Percentiles rank a stretch among this genome's conserved stretches.
These are phyloP conservation scores for Bubo blakistoni DNA, from an alignment of 2,113 vertebrate genomes.

Conservation along the genomic window DNA sequence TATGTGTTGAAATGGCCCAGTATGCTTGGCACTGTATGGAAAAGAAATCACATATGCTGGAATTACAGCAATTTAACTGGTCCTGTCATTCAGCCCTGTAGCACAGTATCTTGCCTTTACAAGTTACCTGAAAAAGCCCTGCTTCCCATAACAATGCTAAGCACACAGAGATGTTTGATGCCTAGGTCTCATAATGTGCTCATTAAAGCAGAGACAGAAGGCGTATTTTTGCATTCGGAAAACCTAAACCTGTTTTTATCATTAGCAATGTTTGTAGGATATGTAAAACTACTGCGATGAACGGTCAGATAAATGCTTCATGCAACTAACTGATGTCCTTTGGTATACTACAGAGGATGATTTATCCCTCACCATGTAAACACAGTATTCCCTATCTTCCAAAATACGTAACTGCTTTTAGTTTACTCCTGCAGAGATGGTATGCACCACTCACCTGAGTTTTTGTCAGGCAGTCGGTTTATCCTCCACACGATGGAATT, in stretches of 20 bases:
- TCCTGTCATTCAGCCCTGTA: not conserved
- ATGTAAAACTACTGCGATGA: not conserved
- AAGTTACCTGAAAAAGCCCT: not conserved
- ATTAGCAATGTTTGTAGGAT: not conserved
- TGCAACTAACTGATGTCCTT: not conserved
- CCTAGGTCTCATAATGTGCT: not conserved
- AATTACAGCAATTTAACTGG: not conserved
- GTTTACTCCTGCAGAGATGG: not conserved
- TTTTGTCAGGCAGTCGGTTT: constrained; percentile 87
- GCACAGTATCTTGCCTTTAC: not conserved
- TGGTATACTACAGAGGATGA: not conserved
- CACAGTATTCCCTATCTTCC: not conserved
- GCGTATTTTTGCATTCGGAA: not conserved
- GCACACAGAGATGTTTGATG: not conserved
- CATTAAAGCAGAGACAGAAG: not conserved
- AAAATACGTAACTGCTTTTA: not conserved
- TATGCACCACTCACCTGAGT: constrained; percentile 79
- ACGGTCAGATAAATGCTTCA: not conserved
- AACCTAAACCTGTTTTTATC: not conserved
- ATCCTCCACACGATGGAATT: constrained; percentile 89
- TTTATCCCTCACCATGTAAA: not conserved
- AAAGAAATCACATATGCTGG: not conserved
- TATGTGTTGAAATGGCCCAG: not conserved
- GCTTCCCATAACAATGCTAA: not conserved
- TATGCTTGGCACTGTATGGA: not conserved